Base-by-base conservation (phyloP, 2,113 vertebrate species). In the Tachycineta bicolor region DNA sequence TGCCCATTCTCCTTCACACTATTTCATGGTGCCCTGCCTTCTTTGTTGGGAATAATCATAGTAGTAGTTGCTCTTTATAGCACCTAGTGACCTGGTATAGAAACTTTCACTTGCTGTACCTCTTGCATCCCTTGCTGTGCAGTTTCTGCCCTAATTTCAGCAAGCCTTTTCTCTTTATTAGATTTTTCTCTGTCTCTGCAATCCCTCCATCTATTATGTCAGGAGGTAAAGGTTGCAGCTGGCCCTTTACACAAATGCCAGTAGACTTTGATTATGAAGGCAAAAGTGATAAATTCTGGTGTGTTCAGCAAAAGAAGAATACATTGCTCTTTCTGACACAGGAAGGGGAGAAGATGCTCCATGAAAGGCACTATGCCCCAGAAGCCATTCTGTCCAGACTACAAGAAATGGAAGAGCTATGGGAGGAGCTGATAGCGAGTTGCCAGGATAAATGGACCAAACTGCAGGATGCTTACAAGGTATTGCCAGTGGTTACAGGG, bases 261-360 rank as follows among this genome's bases (percentile, higher is more conserved):
- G 28, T 34, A 69, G 29, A 28, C 65, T 47, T 77, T 69, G 21
- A 29, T 81, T 70, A 34, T 56, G 60, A 60, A 89, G 43, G 23
- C 19, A 56, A 70, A 67, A 73, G 28, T 62, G 10, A 25, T 41
- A 23, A 33, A 19, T 65, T 88, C 49, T 82, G 56, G 22, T 60
- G 34, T 41, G 37, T 63, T 70, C 63, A 70, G 49, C 29, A 77
- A 69, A 65, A 12, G 23, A 88, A 53, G 22, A 91, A 65, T 58
- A 49, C 3, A 16, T 55, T 71, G 11, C 81, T 92, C 15, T 82
- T 29, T 95, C 50, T 95, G 22, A 65, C 83, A 4, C 43, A 99
- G 99, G 98, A 99, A 84, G 99, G 98, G 6, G 98, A 98, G 94
- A 98, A 97, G 92, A 98, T 99, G 97, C 81, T 99, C 65, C 86